A percentile compares a stretch with the other conserved stretches of the same genome.
Evolutionary conservation across 2,113 vertebrate species (phyloP).

Genomic region (Oreochromis spilurus): DNA sequence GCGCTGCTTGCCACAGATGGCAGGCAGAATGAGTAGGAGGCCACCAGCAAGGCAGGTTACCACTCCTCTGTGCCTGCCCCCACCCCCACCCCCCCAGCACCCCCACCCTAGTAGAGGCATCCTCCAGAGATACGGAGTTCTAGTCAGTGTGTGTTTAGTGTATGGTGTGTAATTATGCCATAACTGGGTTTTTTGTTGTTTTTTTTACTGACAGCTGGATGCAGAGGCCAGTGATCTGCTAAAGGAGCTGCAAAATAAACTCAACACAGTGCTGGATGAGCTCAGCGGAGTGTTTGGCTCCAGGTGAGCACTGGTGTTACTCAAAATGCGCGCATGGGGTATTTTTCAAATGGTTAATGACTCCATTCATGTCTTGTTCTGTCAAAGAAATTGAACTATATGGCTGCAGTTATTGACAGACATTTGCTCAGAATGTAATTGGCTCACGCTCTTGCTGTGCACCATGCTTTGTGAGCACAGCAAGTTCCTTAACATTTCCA

Average conservation of each 20-base stretch:
- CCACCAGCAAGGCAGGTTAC: constrained; percentile 44
- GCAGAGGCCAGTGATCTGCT: constrained; percentile 86
- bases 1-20: constrained; percentile 41
- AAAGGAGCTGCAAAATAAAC: constrained; percentile 94
- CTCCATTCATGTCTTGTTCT: not conserved
- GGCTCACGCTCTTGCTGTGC: not conserved
- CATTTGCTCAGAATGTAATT: not conserved
- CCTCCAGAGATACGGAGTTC: constrained; percentile 27
- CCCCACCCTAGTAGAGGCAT: constrained; percentile 1
- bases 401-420: not conserved
- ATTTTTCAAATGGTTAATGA: not conserved
- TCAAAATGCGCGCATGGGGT: not conserved
- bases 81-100: not conserved
- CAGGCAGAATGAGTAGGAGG: constrained; percentile 47
- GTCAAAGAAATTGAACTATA: not conserved
- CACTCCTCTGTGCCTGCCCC: constrained; percentile 3
- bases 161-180: constrained; percentile 11
- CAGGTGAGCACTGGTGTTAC: constrained; percentile 76
- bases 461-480: not conserved
- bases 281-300: constrained; percentile 84
- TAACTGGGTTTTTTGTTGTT: constrained; percentile 22
- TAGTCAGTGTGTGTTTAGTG: constrained; percentile 1
- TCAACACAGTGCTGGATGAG: constrained; percentile 87
- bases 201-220: constrained; percentile 82
- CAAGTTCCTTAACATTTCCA: constrained; percentile 12